Base-by-base conservation (phyloP, 2,797 vertebrate genomes). In the Karalla daura region DNA sequence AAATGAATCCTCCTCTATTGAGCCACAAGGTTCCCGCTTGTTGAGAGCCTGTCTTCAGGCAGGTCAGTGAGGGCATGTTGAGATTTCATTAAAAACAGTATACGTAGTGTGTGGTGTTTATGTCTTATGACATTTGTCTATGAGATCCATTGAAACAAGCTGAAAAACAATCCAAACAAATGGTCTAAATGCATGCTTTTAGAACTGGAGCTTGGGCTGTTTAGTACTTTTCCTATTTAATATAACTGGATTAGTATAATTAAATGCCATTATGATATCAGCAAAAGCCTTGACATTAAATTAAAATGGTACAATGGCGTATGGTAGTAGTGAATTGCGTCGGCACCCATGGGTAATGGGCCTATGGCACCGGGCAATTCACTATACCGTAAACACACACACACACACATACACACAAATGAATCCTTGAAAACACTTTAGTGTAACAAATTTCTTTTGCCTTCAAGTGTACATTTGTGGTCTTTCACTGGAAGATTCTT, bases 401-500 rank as follows among this genome's bases (percentile, higher is more conserved):
- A 14, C 18, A 41, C 20, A 44, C 37, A 56, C 49, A 51, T 28
- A 23, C 10, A 71, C 20, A 44, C 37, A 56, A 44, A 51, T 28
- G 20, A 10, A 71, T 25, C 51, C 63, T 55, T 63, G 51, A 68
- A 70, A 70, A 59, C 36, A 18, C 51, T 64, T 51, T 5, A 54
- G 47, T n/a, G 47, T 63, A 74, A 83, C 46, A 51, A 32, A 80
- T 83, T 77, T 53, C 33, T 14, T 81, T 71, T 55, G 40, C 72
- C 76, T 79, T 81, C 43, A 47, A 77, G 60, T 72, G 74, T 76
- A 70, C 68, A 76, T 86, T 78, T 70, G 67, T 50, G 39, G 36
- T 49, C 13, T 69, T 81, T 78, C 3, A 5, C 61, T 21, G 59
- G 59, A 40, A 69, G 84, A 81, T 84, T n/a, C 52, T 73, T 83